These are phyloP conservation scores for Chloropsis cyanopogon DNA, from an alignment of 2,113 vertebrate species.

Conservation along the genomic window DNA sequence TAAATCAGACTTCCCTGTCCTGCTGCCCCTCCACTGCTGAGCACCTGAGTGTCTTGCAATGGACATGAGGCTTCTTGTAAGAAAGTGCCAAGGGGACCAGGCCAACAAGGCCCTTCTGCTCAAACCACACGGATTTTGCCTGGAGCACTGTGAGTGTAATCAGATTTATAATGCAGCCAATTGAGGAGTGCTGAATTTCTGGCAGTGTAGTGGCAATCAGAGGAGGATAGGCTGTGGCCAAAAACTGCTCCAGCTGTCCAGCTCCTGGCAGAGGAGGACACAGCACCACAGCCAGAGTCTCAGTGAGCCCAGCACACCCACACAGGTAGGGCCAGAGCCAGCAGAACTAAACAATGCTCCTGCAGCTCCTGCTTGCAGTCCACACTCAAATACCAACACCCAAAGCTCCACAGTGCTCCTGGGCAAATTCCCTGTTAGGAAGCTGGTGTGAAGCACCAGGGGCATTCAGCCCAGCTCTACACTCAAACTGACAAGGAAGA, in stretches of 20 bases:
- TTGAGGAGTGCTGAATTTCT: not conserved
- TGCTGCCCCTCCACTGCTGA: not conserved
- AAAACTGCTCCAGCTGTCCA: not conserved
- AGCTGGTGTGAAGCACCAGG: not conserved
- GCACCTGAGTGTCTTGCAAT: not conserved
- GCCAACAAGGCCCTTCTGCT: not conserved
- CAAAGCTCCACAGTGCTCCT: not conserved
- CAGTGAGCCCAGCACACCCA: not conserved
- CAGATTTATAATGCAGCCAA: not conserved
- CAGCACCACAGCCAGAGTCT: not conserved
- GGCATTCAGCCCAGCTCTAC: not conserved
- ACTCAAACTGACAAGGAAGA: not conserved
- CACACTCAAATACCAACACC: not conserved
- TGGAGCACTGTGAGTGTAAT: not conserved
- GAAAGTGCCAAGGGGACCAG: not conserved
- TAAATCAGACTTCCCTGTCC: not conserved
- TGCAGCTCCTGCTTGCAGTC: not conserved
- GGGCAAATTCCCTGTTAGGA: not conserved
- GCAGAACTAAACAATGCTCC: not conserved
- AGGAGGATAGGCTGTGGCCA: not conserved
- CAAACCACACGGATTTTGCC: not conserved
- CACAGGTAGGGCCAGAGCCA: not conserved
- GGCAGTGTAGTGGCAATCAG: not conserved
- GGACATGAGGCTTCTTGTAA: not conserved
- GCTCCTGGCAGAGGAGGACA: not conserved